These are phyloP conservation scores for Clarias magur DNA, from an alignment of 2,113 vertebrate genomes.

Conservation along the genomic window DNA sequence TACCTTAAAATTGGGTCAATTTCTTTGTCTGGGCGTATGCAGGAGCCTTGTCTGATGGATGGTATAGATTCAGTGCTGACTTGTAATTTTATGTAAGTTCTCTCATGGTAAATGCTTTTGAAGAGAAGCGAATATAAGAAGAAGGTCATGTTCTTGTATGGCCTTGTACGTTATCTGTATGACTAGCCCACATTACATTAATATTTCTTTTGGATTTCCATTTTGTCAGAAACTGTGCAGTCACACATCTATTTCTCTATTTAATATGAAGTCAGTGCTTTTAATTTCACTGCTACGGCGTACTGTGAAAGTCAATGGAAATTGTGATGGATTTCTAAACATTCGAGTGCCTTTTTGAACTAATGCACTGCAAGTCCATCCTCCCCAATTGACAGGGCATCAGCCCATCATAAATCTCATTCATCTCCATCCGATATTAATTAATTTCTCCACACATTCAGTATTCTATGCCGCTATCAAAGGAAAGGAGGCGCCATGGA, in stretches of 20 bases:
- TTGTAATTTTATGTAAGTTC: constrained; percentile 15
- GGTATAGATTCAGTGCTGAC: neutral
- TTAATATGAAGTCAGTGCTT: neutral
- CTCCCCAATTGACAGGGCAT: constrained; percentile 25
- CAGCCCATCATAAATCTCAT: constrained; percentile 10
- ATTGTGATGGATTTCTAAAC: constrained; percentile 19
- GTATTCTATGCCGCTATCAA: constrained; percentile 9
- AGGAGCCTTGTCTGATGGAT: neutral
- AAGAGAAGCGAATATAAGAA: neutral
- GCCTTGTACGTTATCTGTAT: neutral
- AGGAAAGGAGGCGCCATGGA: constrained; percentile 3
- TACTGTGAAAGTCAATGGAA: neutral
- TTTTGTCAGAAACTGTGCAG: neutral
- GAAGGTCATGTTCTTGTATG: neutral
- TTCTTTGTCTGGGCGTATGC: constrained; percentile 6
- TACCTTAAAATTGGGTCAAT: constrained; percentile 13
- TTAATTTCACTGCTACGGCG: neutral
- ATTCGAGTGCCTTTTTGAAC: neutral
- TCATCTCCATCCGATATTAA: constrained; percentile 24
- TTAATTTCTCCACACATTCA: constrained; percentile 33
- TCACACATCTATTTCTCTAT: neutral
- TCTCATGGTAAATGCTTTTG: neutral
- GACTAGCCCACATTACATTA: neutral
- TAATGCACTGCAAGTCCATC: constrained; percentile 22
- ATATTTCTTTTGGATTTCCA: neutral